These are phyloP conservation scores for Troides oblongomaculatus DNA, from an alignment of 2,888 invertebrate genomes.

Conservation along the genomic window DNA sequence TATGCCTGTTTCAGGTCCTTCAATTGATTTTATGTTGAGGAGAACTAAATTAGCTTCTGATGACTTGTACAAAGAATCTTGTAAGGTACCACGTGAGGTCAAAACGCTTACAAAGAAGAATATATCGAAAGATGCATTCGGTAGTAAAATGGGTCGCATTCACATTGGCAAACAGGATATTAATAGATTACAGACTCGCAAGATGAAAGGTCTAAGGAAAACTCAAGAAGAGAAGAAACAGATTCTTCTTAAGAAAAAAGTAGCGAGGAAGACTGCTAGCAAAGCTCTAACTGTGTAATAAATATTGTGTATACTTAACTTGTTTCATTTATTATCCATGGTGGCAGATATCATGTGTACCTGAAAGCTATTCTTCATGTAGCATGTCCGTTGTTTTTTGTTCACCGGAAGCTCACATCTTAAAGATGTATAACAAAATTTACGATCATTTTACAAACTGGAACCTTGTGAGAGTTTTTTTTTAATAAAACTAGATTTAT, in stretches of 20 bases:
- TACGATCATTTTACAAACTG: no score
- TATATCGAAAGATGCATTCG: slow-evolving; percentile 91
- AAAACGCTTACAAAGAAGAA: slow-evolving; percentile 94
- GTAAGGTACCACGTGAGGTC: slow-evolving; percentile 88
- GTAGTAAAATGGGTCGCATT: slow-evolving; percentile 93
- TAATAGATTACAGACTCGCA: slow-evolving; percentile 90
- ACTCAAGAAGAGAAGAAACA: slow-evolving; percentile 84
- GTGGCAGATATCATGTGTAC: not conserved
- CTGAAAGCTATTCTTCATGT: not conserved
- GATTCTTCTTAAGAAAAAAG: slow-evolving; percentile 77
- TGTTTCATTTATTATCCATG: not conserved
- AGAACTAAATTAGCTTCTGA: slow-evolving; percentile 94
- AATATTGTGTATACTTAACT: slow-evolving; percentile 33
- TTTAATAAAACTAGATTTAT: no score
- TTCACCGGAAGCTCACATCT: no score
- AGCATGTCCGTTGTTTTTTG: no score
- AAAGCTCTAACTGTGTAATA: slow-evolving; percentile 42
- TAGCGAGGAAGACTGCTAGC: slow-evolving; percentile 52
- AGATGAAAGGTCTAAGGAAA: slow-evolving; percentile 93
- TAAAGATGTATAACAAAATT: no score
- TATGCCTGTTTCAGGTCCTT: slow-evolving; percentile 83
- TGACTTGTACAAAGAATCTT: slow-evolving; percentile 91
- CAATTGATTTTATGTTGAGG: slow-evolving; percentile 91
- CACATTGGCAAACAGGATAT: slow-evolving; percentile 96
- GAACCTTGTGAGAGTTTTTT: no score